Percentiles rank a stretch among this genome's conserved stretches.
These are phyloP conservation scores for Falco rusticolus DNA, from an alignment of 2,797 vertebrate genomes.

Conservation along the genomic window DNA sequence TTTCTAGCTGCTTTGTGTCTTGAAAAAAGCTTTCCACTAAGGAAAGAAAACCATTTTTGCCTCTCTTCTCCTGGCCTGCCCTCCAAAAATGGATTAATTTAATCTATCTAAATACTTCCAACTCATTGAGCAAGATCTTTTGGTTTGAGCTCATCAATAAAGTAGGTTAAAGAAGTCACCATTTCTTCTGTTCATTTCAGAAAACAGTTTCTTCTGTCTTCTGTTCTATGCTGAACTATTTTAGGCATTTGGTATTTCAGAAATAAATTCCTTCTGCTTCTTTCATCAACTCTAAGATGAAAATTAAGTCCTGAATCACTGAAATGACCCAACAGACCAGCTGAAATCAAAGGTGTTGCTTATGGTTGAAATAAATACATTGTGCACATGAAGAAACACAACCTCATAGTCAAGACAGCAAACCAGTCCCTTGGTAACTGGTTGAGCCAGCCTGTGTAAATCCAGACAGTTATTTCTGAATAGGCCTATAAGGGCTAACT, in stretches of 20 bases:
- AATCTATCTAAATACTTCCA: background rate
- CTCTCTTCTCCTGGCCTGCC: background rate
- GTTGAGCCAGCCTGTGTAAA: background rate
- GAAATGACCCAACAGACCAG: background rate
- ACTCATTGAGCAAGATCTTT: background rate
- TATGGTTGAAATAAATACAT: background rate
- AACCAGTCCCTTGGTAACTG: background rate
- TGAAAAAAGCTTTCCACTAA: background rate
- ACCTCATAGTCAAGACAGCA: background rate
- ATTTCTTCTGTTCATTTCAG: background rate
- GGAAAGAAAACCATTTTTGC: background rate
- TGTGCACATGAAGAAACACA: background rate
- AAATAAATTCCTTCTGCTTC: background rate
- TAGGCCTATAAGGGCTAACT: background rate
- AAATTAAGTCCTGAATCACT: background rate
- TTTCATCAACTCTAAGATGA: background rate
- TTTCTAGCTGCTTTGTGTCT: slow-evolving; percentile 1
- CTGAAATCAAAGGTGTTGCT: background rate
- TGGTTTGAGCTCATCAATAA: background rate
- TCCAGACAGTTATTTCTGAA: background rate
- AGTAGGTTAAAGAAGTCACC: background rate
- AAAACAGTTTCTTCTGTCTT: background rate
- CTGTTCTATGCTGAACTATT: background rate
- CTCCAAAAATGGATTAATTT: background rate
- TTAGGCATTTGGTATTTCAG: background rate